Base-by-base conservation (phyloP, 2,797 vertebrate genomes). In the Karalla daura region DNA sequence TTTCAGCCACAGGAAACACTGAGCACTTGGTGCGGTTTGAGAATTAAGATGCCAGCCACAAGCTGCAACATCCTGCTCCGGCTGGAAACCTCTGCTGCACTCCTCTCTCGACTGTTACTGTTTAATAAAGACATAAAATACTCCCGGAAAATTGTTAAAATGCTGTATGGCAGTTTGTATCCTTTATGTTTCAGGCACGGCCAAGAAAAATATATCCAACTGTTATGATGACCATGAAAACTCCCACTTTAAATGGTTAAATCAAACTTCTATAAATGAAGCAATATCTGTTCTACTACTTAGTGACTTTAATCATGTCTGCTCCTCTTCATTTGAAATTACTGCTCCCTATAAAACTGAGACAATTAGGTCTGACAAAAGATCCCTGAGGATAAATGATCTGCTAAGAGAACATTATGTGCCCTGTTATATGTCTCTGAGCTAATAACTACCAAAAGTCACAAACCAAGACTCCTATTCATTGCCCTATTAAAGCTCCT, bases 301-400 rank as follows among this genome's bases (percentile, higher is more conserved):
- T 35, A 63, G 7, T 37, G 46, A 78, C 77, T 70, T 84, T 69
- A 68, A 79, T 86, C 72, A 74, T 8, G 28, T 76, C 66, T 28
- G 14, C 67, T 23, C 51, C 56, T 65, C 50, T 76, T 59, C 54
- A 52, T 76, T 74, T 76, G 54, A 58, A 81, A 65, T 73, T 64
- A 69, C 66, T 62, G 66, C 75, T 70, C 55, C 54, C 36, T 66
- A 27, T 73, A 70, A 86, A 84, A 71, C 59, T 7, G 14, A 65
- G 46, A 80, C 45, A 80, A 86, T 86, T 78, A 83, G 32, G 52
- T 62, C 54, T 52, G 70, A 79, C 67, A 74, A 83, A 81, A 79
- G 65, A 75, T 81, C 65, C 63, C 65, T 17, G 36, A 59, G 81
- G 77, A 79, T 67, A 77, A 85, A 81, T 81, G 63, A 81, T 70